A percentile compares a stretch with the other conserved stretches of the same genome.
phyloP scores from a whole-genome alignment of 2,113 vertebrate species.

The Kryptolebias marmoratus region DNA sequence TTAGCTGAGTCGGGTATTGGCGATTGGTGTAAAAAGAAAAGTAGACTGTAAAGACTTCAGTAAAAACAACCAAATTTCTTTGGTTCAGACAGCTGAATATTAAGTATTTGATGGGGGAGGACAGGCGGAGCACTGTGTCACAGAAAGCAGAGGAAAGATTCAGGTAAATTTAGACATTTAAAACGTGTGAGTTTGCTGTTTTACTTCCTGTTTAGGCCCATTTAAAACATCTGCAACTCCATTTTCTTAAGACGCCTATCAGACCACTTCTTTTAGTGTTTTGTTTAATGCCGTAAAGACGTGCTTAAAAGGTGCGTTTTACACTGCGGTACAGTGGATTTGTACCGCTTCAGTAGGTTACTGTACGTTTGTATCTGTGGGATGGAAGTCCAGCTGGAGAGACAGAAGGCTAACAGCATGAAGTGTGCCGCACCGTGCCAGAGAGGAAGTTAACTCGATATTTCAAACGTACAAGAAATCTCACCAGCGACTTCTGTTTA shows the following conservation, averaged over 20 bases:
- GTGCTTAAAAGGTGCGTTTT: constrained; percentile 17
- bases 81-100: too few relatives aligned
- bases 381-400: constrained; percentile 77
- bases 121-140: not conserved
- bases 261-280: not conserved
- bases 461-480: constrained; percentile 59
- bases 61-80: too few relatives aligned
- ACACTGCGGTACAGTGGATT: constrained; percentile 28
- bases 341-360: constrained; percentile 33
- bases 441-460: constrained; percentile 76
- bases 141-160: too few relatives aligned
- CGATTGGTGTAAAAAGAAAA: too few relatives aligned
- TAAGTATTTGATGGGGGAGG: too few relatives aligned
- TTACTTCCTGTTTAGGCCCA: constrained; percentile 21
- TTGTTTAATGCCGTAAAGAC: not conserved
- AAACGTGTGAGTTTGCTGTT: not conserved
- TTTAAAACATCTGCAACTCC: not conserved
- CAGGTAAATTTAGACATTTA: not conserved
- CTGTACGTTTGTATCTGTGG: constrained; percentile 54
- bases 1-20: too few relatives aligned
- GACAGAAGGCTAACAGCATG: constrained; percentile 82
- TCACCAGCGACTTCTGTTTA: constrained; percentile 48
- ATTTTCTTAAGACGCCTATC: not conserved
- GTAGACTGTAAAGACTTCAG: too few relatives aligned
- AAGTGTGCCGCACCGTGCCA: constrained; percentile 62